These are phyloP conservation scores for Lanius ludovicianus DNA, from an alignment of 2,113 vertebrate species.

Conservation along the genomic window DNA sequence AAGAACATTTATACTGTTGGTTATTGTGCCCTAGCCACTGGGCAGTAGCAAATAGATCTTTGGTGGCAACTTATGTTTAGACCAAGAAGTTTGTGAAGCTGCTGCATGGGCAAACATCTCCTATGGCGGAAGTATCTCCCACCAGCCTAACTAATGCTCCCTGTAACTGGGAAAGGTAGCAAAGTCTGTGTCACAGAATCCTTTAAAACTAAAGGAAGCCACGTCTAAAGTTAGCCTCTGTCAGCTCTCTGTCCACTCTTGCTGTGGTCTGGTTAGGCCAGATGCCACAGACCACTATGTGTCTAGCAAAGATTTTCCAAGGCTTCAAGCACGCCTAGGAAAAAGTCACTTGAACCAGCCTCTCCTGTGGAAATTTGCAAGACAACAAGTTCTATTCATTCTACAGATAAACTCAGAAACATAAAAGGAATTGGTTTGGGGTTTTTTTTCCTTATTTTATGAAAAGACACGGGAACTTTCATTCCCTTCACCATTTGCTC, in stretches of 20 bases:
- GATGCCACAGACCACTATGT: neutral
- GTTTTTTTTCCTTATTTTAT: neutral
- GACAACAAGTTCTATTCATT: neutral
- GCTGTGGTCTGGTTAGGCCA: neutral
- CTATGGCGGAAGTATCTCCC: neutral
- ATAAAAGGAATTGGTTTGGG: neutral
- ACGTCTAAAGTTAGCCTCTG: neutral
- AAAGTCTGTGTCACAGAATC: neutral
- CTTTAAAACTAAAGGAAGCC: neutral
- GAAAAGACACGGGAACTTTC: neutral
- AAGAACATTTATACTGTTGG: neutral
- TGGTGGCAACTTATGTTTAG: neutral
- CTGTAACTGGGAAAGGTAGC: neutral
- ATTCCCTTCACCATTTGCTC: neutral
- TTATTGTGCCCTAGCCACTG: neutral
- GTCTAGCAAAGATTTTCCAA: neutral
- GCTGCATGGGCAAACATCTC: neutral
- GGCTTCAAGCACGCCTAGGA: neutral
- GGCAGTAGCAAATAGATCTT: neutral
- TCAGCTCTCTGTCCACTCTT: neutral
- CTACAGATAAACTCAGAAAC: neutral
- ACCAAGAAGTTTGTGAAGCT: neutral
- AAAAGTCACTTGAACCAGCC: neutral
- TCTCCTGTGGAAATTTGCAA: neutral
- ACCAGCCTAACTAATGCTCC: neutral